Conservation (phyloP, 1,140 invertebrate genomes). For the Platorchestia sp. region DNA sequence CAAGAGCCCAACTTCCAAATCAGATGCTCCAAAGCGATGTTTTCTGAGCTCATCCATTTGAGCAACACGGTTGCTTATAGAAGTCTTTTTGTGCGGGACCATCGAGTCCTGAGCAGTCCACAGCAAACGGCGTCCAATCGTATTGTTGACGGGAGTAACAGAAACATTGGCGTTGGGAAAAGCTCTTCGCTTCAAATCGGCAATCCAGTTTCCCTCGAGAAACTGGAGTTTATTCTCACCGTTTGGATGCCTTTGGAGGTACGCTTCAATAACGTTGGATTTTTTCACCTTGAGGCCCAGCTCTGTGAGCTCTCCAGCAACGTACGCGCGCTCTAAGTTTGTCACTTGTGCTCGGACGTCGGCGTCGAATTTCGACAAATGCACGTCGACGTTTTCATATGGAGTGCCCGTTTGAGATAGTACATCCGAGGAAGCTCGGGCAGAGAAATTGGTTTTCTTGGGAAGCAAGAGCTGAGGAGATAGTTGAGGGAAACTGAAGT, state of each 20-base stretch:
- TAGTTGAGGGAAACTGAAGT: background rate
- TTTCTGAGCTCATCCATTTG: background rate
- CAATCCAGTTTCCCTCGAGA: background rate
- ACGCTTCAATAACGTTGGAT: background rate
- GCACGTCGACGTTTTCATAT: background rate
- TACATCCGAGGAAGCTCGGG: background rate
- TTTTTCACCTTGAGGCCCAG: conserved; percentile 17
- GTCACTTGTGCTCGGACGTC: background rate
- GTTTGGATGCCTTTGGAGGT: background rate
- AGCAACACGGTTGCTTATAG: background rate
- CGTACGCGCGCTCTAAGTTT: background rate
- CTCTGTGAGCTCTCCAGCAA: background rate
- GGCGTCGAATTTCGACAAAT: background rate
- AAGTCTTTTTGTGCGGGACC: background rate
- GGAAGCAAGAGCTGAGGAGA: background rate
- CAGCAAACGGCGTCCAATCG: background rate
- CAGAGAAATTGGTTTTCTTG: background rate
- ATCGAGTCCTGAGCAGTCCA: background rate
- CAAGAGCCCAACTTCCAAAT: background rate
- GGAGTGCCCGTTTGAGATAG: background rate
- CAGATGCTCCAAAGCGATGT: background rate
- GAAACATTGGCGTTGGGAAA: background rate
- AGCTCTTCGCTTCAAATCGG: background rate
- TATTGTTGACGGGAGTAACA: background rate
- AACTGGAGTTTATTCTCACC: background rate